Base-by-base conservation (phyloP, 1,140 invertebrate species). In the Pogonus chalceus region DNA sequence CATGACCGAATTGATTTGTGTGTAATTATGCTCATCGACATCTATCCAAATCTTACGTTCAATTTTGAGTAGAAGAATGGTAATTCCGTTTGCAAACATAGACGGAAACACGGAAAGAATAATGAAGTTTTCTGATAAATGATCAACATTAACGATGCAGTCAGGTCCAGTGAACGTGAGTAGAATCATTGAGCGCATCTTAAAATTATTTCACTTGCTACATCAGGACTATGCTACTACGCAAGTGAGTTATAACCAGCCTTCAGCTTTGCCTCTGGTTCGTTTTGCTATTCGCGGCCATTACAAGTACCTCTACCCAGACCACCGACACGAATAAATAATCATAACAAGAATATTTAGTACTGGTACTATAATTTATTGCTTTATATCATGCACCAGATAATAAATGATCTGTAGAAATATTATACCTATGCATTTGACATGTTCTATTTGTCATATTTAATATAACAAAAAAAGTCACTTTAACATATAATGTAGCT, bases 61-160 rank as follows among this genome's bases (percentile, higher is more conserved):
- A 18, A 18, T 43, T 43, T 43, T 18, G 4, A 4, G 9, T 18
- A 43, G 18, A 43, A 18, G 26, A 31, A 12, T 43, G 37, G 37
- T 12, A 43, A 43, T 43, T 43, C 18, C 37, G 18, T 4, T 10
- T 7, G 37, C 37, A 43, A 43, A 43, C 37, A 43, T 43, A 7
- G 37, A 43, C 9, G 37, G 37, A 43, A 43, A 18, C 37, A 18
- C 37, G 37, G 18, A 3, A 43, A 43, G 37, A 43, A 43, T 43
- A 43, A 43, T 43, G 37, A 43, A 43, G 37, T 43, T 43, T 43
- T 43, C 37, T 43, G 37, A 43, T 43, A 43, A 43, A 43, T 43
- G 37, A 16, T 18, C 37, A 18, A 43, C 37, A 43, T 43, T 43
- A 43, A 16, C 37, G 37, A 43, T 43, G 37, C 37, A 43, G 37